Conservation (phyloP, 2,888 invertebrate species). For the Arctia plantaginis region DNA sequence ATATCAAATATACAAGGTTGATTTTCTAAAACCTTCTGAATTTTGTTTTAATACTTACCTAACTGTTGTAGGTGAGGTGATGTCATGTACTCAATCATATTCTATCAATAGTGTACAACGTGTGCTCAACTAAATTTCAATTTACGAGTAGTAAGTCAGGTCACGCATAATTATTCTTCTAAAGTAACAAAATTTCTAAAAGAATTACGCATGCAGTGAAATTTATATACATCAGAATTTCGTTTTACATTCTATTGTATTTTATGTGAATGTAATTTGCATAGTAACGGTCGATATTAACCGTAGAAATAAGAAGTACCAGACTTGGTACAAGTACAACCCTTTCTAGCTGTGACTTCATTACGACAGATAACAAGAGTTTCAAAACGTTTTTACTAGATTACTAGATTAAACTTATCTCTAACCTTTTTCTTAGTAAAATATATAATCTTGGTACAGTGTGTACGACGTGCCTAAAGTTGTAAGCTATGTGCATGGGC, state of each 20-base stretch:
- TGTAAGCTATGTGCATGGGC: neutral
- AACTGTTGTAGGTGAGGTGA: neutral
- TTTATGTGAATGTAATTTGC: constrained; percentile 38
- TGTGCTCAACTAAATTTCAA: neutral
- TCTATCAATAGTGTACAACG: neutral
- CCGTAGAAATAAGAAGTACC: constrained; percentile 17
- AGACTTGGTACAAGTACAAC: constrained; percentile 27
- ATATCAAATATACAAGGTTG: neutral
- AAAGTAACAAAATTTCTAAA: neutral
- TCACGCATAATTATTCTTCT: neutral
- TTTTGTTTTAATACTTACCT: neutral
- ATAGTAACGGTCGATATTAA: constrained; percentile 41
- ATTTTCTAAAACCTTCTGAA: neutral
- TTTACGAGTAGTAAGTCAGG: neutral
- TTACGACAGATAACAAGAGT: constrained; percentile 4
- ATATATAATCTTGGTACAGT: neutral
- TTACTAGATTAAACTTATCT: neutral
- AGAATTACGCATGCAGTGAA: constrained; percentile 11
- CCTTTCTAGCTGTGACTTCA: constrained; percentile 16
- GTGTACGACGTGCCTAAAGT: neutral
- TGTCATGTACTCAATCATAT: neutral
- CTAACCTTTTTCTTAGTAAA: neutral
- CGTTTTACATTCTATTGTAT: constrained; percentile 40
- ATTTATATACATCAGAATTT: constrained; percentile 24
- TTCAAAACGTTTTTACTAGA: neutral